Percentiles rank a stretch among this genome's conserved stretches.
These are phyloP conservation scores for Pseudobourletiella spinata DNA, from an alignment of 1,140 invertebrate species.

Conservation along the genomic window DNA sequence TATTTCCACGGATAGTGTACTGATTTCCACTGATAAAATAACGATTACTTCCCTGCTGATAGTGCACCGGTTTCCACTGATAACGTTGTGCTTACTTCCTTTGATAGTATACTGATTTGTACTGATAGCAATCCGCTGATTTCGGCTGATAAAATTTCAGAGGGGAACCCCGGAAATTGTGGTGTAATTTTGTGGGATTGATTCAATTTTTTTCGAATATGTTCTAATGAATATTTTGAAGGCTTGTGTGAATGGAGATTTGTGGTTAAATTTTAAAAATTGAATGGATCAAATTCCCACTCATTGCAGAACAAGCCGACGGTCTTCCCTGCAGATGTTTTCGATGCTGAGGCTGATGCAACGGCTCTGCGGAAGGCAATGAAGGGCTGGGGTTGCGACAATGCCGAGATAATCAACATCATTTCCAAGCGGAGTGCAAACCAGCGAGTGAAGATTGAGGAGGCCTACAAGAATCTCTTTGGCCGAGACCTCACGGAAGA, in stretches of 20 bases:
- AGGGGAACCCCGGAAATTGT: too few relatives aligned
- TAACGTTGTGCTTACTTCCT: too few relatives aligned
- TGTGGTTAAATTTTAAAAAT: neutral
- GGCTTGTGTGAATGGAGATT: neutral
- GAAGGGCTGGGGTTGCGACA: conserved; percentile 88
- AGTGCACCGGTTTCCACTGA: too few relatives aligned
- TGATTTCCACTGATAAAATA: too few relatives aligned
- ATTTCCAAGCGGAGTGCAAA: conserved; percentile 76
- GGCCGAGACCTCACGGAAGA: conserved; percentile 77
- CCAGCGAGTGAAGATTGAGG: conserved; percentile 80
- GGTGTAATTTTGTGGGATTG: neutral
- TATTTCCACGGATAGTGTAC: too few relatives aligned
- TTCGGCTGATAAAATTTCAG: too few relatives aligned
- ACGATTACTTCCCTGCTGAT: too few relatives aligned
- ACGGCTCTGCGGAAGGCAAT: conserved; percentile 81
- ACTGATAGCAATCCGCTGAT: too few relatives aligned
- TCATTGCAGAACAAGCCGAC: conserved; percentile 67
- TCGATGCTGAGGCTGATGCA: conserved; percentile 81
- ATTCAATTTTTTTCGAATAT: neutral
- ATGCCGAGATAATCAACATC: conserved; percentile 83
- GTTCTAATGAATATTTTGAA: neutral
- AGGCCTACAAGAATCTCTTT: conserved; percentile 85
- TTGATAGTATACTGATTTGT: too few relatives aligned
- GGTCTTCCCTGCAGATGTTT: conserved; percentile 70
- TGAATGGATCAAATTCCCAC: neutral